phyloP scores from a whole-genome alignment of 2,888 invertebrate genomes.

The Diplazon laetatorius region DNA sequence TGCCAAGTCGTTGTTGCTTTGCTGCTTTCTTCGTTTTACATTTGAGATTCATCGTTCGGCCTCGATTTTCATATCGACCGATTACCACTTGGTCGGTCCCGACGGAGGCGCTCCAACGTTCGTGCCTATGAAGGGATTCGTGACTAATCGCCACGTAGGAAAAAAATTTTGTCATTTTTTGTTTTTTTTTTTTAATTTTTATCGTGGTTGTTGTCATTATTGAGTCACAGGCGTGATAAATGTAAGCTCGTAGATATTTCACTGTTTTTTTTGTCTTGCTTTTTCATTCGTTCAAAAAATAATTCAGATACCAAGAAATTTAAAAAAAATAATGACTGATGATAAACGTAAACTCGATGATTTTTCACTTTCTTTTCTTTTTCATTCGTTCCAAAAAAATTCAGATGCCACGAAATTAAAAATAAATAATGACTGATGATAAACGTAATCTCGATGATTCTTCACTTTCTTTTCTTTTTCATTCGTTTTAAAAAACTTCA shows the following conservation, averaged over 20 bases:
- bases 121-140: conserved; percentile 80
- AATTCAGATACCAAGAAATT: too few relatives aligned
- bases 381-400: too few relatives aligned
- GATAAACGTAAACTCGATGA: too few relatives aligned
- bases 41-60: conserved; percentile 36
- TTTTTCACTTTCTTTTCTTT: too few relatives aligned
- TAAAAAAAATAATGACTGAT: too few relatives aligned
- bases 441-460: too few relatives aligned
- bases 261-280: background rate
- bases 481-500: too few relatives aligned
- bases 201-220: background rate
- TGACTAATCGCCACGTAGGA: conserved; percentile 73
- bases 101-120: conserved; percentile 72
- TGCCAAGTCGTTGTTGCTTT: conserved; percentile 27
- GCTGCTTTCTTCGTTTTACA: conserved; percentile 16
- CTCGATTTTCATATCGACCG: conserved; percentile 38
- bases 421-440: too few relatives aligned
- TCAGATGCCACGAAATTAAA: too few relatives aligned
- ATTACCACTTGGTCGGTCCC: conserved; percentile 79
- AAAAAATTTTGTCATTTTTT: conserved; percentile 27
- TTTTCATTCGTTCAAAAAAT: too few relatives aligned
- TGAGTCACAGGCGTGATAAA: background rate
- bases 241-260: background rate
- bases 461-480: too few relatives aligned
- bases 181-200: too few relatives aligned